Evolutionary conservation across 1,140 invertebrate species (phyloP).

Genomic region (Lordiphosa collinella): DNA sequence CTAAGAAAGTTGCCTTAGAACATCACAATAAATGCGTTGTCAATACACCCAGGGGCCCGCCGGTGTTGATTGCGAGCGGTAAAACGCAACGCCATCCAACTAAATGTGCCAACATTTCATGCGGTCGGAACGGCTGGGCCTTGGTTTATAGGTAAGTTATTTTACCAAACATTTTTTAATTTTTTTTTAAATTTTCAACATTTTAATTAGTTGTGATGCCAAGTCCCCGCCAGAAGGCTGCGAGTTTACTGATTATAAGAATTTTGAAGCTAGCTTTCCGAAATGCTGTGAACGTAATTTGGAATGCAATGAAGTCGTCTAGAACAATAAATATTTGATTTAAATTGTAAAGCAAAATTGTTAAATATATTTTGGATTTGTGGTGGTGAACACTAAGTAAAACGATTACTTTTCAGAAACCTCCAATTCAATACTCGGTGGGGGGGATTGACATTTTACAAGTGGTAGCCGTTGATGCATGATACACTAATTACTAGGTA

Average conservation of each 20-base stretch:
- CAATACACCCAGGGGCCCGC: background rate
- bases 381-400: too few relatives aligned
- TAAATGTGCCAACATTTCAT: constrained; percentile 32
- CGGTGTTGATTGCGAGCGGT: constrained; percentile 4
- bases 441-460: too few relatives aligned
- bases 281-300: constrained; percentile 25
- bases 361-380: constrained; percentile 5
- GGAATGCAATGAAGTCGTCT: constrained; percentile 19
- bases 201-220: constrained; percentile 9
- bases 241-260: constrained; percentile 1
- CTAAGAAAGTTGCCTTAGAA: constrained; percentile 4
- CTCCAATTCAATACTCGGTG: too few relatives aligned
- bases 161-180: too few relatives aligned
- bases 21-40: constrained; percentile 35
- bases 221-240: constrained; percentile 14
- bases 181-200: too few relatives aligned
- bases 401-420: too few relatives aligned
- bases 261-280: constrained; percentile 14
- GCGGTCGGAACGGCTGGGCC: constrained; percentile 44
- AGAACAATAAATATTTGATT: background rate
- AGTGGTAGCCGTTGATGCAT: too few relatives aligned
- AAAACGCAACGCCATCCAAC: constrained; percentile 18
- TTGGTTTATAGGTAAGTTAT: constrained; percentile 37
- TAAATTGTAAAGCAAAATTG: background rate
- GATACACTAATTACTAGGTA: too few relatives aligned